These are phyloP conservation scores for Acanthoscelides obtectus DNA, from an alignment of 2,888 invertebrate genomes.

Conservation along the genomic window DNA sequence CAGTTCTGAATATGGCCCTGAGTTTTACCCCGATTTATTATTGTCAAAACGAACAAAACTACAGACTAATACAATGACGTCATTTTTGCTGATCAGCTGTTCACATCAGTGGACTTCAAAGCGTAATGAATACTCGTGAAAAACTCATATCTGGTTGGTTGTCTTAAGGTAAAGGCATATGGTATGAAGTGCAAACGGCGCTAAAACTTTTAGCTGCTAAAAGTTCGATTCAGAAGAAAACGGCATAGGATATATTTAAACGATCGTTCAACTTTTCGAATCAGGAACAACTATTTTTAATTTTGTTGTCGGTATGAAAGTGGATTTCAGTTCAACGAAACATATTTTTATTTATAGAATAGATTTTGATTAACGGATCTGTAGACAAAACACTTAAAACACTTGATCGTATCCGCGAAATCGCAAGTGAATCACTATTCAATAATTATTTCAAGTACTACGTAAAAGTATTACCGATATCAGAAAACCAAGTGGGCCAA, in stretches of 20 bases:
- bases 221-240: background rate
- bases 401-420: background rate
- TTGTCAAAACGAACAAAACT: no score
- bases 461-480: no score
- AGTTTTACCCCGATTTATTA: no score
- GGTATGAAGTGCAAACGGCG: background rate
- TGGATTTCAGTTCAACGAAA: background rate
- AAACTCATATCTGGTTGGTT: no score
- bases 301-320: background rate
- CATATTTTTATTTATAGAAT: background rate
- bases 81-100: no score
- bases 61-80: no score
- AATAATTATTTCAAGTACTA: no score
- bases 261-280: background rate
- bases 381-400: background rate
- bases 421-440: background rate
- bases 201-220: background rate
- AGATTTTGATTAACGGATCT: background rate
- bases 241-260: background rate
- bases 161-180: no score
- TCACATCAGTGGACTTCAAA: no score
- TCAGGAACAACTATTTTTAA: background rate
- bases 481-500: no score
- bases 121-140: no score
- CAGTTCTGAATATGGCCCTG: no score